Evolutionary conservation across 2,797 vertebrate species (phyloP).

Genomic region (Gobionotothen gibberifrons): DNA sequence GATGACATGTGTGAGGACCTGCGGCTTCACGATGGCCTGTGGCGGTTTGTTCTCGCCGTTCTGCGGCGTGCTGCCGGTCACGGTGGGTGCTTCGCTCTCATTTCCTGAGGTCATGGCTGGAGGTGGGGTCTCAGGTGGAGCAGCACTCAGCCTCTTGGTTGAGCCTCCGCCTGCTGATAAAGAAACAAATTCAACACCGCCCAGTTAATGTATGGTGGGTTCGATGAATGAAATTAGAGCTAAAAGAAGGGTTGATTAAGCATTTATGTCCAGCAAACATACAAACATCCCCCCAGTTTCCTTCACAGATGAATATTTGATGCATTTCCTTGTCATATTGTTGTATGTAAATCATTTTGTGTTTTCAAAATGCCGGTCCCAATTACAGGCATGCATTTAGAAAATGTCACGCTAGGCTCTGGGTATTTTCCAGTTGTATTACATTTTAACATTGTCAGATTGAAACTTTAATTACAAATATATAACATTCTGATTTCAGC

Average conservation of each 20-base stretch:
- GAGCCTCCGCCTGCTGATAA: constrained; percentile 77
- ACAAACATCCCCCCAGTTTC: background rate
- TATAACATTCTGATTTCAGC: background rate
- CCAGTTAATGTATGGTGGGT: background rate
- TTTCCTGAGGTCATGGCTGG: constrained; percentile 92
- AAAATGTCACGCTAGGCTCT: background rate
- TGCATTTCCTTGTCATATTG: fast-evolving
- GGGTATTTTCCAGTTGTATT: background rate
- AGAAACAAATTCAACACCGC: constrained; percentile 28
- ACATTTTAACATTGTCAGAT: background rate
- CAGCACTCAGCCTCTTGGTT: constrained; percentile 82
- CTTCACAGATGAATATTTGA: background rate
- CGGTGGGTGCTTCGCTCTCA: constrained; percentile 88
- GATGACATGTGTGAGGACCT: constrained; percentile 98
- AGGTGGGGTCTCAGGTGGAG: constrained; percentile 74
- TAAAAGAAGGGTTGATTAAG: background rate
- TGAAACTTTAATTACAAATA: background rate
- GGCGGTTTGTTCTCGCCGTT: constrained; percentile 96
- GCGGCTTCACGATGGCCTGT: constrained; percentile 97
- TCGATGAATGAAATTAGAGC: background rate
- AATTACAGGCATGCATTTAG: background rate
- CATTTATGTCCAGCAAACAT: background rate
- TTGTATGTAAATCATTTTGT: background rate
- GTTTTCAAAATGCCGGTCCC: background rate
- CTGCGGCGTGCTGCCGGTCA: constrained; percentile 89